Percentiles rank a stretch among this genome's conserved stretches.
These are phyloP conservation scores for Pseudochirops cupreus DNA, from an alignment of 2,797 vertebrate species.

Conservation along the genomic window DNA sequence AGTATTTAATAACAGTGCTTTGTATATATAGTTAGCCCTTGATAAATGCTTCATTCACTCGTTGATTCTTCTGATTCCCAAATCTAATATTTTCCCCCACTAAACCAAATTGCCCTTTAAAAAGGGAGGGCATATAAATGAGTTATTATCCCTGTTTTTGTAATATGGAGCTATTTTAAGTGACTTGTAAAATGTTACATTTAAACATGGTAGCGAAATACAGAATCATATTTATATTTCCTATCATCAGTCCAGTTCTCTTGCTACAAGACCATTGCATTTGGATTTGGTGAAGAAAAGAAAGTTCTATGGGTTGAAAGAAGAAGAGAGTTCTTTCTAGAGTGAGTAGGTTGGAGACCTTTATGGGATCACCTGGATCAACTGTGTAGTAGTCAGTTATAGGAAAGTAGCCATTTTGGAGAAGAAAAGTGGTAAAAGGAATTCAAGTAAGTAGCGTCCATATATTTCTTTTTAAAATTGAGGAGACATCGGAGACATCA, in stretches of 20 bases:
- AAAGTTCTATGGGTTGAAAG: slow-evolving; percentile 49
- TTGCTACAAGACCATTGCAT: slow-evolving; percentile 40
- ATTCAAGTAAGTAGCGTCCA: neutral
- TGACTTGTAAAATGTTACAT: slow-evolving; percentile 49
- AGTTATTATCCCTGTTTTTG: neutral
- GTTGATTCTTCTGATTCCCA: neutral
- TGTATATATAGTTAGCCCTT: neutral
- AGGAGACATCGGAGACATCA: neutral
- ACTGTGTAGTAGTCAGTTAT: neutral
- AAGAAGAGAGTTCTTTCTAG: slow-evolving; percentile 41
- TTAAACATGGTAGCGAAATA: slow-evolving; percentile 45
- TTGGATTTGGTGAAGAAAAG: slow-evolving; percentile 56
- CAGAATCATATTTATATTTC: slow-evolving; percentile 57
- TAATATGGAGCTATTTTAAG: slow-evolving; percentile 53
- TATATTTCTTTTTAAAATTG: neutral
- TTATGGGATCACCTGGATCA: neutral
- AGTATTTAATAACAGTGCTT: neutral
- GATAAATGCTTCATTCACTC: neutral
- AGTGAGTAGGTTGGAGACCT: slow-evolving; percentile 40
- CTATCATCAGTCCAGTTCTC: slow-evolving; percentile 26
- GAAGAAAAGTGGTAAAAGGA: neutral
- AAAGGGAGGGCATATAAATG: neutral
- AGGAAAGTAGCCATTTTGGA: neutral
- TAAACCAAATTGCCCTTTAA: neutral
- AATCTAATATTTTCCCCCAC: neutral